Conservation (phyloP, 2,888 invertebrate species). For the Ophonus ardosiacus region DNA sequence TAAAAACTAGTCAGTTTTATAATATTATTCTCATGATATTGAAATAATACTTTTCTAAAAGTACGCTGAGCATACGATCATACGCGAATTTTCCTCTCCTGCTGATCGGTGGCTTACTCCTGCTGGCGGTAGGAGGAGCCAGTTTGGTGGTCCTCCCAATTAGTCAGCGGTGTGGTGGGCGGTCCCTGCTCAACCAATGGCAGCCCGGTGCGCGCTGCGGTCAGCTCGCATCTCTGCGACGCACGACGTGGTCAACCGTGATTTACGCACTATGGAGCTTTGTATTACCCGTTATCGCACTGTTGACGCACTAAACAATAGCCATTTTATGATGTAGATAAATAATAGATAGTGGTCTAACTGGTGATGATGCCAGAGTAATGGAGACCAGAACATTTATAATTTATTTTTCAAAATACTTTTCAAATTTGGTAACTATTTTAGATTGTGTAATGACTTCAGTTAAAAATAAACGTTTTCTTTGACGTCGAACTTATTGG, state of each 20-base stretch:
- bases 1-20: too few species aligned
- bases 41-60: too few species aligned
- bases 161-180: slow-evolving; percentile 65
- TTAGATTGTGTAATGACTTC: too few species aligned
- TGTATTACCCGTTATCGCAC: background rate
- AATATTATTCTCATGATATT: too few species aligned
- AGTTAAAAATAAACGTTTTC: too few species aligned
- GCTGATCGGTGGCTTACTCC: slow-evolving; percentile 66
- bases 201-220: background rate
- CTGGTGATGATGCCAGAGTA: background rate
- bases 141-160: slow-evolving; percentile 67
- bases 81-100: background rate
- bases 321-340: background rate
- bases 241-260: slow-evolving; percentile 39
- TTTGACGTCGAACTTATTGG: too few species aligned
- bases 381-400: too few species aligned
- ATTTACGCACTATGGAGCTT: background rate
- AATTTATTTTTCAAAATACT: too few species aligned
- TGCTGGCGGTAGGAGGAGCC: slow-evolving; percentile 66
- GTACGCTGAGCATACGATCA: background rate
- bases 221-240: background rate
- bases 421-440: too few species aligned
- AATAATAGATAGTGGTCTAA: background rate
- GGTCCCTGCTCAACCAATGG: slow-evolving; percentile 41
- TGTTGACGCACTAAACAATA: background rate